phyloP scores from a whole-genome alignment of 64 coral and sea anemone species.

The Astreopora myriophthalma region DNA sequence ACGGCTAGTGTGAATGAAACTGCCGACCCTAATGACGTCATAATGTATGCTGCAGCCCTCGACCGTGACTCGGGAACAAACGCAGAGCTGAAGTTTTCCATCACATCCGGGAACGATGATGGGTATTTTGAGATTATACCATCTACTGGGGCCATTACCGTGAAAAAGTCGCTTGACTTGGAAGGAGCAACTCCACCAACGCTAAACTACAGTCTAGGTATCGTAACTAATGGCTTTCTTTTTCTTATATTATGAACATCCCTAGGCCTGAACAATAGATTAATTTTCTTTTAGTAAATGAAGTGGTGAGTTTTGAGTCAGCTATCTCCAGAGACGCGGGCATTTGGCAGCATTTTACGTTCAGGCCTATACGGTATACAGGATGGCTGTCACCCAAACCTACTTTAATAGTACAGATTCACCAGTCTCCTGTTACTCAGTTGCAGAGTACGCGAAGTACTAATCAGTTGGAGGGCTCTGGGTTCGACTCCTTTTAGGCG shows the following conservation, averaged over 20 bases:
- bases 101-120: constrained; percentile 57
- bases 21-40: not conserved
- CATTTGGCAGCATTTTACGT: too few species aligned
- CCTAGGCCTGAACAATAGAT: too few species aligned
- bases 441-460: too few species aligned
- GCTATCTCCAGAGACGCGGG: too few species aligned
- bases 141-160: constrained; percentile 42
- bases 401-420: too few species aligned
- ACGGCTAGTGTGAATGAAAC: constrained; percentile 37
- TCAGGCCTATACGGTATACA: too few species aligned
- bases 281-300: too few species aligned
- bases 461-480: too few species aligned
- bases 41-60: not conserved
- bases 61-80: constrained; percentile 64
- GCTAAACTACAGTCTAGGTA: constrained; percentile 37
- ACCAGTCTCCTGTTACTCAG: too few species aligned
- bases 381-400: too few species aligned
- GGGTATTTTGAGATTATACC: constrained; percentile 57
- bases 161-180: constrained; percentile 61
- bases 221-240: not conserved
- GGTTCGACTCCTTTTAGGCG: too few species aligned
- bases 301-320: too few species aligned
- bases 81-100: constrained; percentile 25
- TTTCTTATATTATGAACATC: not conserved
- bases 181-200: constrained; percentile 12